A percentile compares a stretch with the other conserved stretches of the same genome.
These are phyloP conservation scores for Hippoglossus stenolepis DNA, from an alignment of 2,113 vertebrate species.

Conservation along the genomic window DNA sequence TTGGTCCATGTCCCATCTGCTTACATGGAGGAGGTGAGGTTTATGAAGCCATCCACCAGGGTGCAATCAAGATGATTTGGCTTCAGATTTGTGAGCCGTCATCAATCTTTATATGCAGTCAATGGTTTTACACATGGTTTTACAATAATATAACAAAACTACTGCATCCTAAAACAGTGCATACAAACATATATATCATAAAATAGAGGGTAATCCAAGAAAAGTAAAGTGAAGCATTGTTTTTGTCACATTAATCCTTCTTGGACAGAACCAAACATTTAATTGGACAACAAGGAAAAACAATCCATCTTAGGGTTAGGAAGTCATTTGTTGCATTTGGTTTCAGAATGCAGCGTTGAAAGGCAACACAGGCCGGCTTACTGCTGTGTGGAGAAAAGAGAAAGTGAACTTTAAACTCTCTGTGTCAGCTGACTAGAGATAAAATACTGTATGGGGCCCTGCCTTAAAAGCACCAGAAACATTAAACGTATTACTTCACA, in stretches of 20 bases:
- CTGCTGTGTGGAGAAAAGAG: conserved; percentile 9
- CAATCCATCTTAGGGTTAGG: background rate
- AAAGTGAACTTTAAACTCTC: conserved; percentile 62
- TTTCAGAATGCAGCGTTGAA: background rate
- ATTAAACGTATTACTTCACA: background rate
- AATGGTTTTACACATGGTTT: background rate
- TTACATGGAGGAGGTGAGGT: no score
- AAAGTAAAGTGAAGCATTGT: no score
- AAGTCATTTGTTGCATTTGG: background rate
- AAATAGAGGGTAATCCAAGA: no score
- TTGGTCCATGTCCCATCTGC: no score
- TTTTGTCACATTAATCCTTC: background rate
- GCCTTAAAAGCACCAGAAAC: background rate
- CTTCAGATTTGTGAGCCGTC: no score
- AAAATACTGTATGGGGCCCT: conserved; percentile 17
- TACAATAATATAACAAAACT: background rate
- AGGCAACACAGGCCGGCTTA: background rate
- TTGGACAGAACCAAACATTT: background rate
- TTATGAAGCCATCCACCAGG: no score
- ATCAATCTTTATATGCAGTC: background rate
- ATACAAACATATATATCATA: no score
- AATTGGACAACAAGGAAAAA: background rate
- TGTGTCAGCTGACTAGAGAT: conserved; percentile 57
- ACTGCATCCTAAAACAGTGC: no score
- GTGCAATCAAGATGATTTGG: no score